Evolutionary conservation across 2,888 invertebrate genomes (phyloP), one percentile per base, ranked within the genome.

Genomic region (Epicampocera succincta): DNA sequence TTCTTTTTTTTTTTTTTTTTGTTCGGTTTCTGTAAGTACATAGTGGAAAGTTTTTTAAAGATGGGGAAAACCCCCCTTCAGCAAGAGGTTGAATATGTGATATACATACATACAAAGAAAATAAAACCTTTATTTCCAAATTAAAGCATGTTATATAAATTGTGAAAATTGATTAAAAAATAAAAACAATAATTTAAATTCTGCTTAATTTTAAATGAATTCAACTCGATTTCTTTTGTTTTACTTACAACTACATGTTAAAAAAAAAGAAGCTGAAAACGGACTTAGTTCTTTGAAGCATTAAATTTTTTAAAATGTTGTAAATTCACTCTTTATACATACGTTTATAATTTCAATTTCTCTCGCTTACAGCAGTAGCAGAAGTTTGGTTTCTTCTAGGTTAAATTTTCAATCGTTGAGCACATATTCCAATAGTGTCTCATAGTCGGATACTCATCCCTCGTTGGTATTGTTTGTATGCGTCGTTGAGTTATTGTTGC

Each of bases 401-500:
- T 87, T 87, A 84, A 15, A 40, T 44, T 63, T 69, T 79, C 46
- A 79, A 73, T 87, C 87, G 46, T 89, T 88, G 84, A 89, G 87
- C 86, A 87, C 87, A 72, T 86, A 86, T 86, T 88, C 89, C 80
- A 88, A 86, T 84, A 89, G 85, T 84, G 87, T 80, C 84, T 86
- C 85, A 84, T 85, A 85, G 81, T 87, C 86, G 81, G 74, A 73
- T 58, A 87, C 89, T 89, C 89, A 89, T 88, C 89, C 88, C 69
- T 89, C 89, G 77, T 86, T 82, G 29, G 52, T 29, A 71, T 60
- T 78, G 48, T 78, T 82, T 71, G 82, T 42, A 65, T 72, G 80
- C 78, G 80, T 63, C 69, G 77, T 76, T 74, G 84, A 76, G 38
- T 76, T 75, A 66, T 84, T 83, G 69, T 83, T 66, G 38, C 60